phyloP scores from a whole-genome alignment of 1,140 invertebrate genomes.

The Choristoneura fumiferana region DNA sequence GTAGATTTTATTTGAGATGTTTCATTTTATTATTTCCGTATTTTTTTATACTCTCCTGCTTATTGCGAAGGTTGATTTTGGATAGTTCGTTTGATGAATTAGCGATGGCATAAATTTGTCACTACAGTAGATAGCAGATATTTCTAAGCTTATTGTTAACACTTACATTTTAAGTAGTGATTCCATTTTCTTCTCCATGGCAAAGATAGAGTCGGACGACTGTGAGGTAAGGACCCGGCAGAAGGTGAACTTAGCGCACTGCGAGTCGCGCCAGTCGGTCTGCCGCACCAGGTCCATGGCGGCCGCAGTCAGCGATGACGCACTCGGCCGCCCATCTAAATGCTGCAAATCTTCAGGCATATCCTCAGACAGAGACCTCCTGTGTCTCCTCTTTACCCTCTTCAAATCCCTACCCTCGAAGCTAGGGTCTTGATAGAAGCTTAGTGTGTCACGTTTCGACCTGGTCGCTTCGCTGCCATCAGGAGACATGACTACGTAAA shows the following conservation, averaged over 20 bases:
- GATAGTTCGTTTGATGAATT: too few relatives aligned
- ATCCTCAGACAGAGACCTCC: conserved; percentile 62
- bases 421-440: conserved; percentile 42
- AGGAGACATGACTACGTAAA: conserved; percentile 72
- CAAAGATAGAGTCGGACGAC: conserved; percentile 80
- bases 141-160: conserved; percentile 9
- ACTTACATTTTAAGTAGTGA: conserved; percentile 85
- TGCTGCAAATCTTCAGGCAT: conserved; percentile 77
- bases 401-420: conserved; percentile 34
- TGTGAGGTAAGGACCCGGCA: conserved; percentile 85
- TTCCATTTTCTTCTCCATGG: conserved; percentile 90
- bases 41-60: too few relatives aligned
- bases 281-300: conserved; percentile 63
- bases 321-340: conserved; percentile 73
- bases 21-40: too few relatives aligned
- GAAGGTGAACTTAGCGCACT: conserved; percentile 87
- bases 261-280: conserved; percentile 84
- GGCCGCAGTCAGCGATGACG: conserved; percentile 52
- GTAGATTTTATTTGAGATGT: too few relatives aligned
- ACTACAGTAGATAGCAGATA: too few relatives aligned
- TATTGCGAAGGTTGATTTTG: too few relatives aligned
- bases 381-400: conserved; percentile 50
- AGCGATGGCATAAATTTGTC: too few relatives aligned
- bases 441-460: conserved; percentile 52
- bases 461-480: conserved; percentile 45